Evolutionary conservation across 2,888 invertebrate genomes (phyloP).

Genomic region (Cheilosia urbana): DNA sequence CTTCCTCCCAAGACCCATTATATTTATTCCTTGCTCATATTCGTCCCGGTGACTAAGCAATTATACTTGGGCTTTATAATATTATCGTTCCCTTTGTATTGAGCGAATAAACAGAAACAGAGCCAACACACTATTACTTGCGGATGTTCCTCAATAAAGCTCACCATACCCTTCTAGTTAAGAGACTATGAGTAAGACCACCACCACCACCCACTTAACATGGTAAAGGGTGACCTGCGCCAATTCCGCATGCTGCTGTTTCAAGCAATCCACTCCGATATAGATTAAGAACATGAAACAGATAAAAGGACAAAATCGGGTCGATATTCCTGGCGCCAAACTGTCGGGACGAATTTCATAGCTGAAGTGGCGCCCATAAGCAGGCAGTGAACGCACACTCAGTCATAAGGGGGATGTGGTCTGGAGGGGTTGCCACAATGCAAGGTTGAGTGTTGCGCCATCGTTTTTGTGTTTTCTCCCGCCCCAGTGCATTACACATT

Average conservation of each 20-base stretch:
- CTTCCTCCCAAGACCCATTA: too few relatives aligned
- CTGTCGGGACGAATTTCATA: constrained; percentile 82
- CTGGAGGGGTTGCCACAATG: constrained; percentile 6
- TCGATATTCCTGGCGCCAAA: constrained; percentile 81
- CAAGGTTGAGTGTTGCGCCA: constrained; percentile 48
- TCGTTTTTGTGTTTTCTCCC: constrained; percentile 32
- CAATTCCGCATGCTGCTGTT: constrained; percentile 28
- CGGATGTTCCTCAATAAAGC: constrained; percentile 53
- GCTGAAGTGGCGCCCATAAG: constrained; percentile 81
- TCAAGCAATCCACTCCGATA: constrained; percentile 41
- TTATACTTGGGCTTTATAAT: too few relatives aligned
- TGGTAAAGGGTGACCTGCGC: constrained; percentile 47
- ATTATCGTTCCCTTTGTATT: constrained; percentile 21
- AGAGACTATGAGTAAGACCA: constrained; percentile 38
- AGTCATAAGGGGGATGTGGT: constrained; percentile 33
- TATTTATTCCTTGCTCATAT: too few relatives aligned
- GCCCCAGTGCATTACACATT: constrained; percentile 43
- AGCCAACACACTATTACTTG: constrained; percentile 54
- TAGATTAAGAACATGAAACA: constrained; percentile 73
- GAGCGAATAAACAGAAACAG: constrained; percentile 47
- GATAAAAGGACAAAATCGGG: constrained; percentile 76
- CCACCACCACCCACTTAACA: constrained; percentile 44
- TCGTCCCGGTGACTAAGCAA: too few relatives aligned
- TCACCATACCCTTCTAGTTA: constrained; percentile 27
- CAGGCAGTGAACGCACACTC: constrained; percentile 71